Evolutionary conservation across 1,140 invertebrate genomes (phyloP).

Genomic region (Scylla paramamosain): DNA sequence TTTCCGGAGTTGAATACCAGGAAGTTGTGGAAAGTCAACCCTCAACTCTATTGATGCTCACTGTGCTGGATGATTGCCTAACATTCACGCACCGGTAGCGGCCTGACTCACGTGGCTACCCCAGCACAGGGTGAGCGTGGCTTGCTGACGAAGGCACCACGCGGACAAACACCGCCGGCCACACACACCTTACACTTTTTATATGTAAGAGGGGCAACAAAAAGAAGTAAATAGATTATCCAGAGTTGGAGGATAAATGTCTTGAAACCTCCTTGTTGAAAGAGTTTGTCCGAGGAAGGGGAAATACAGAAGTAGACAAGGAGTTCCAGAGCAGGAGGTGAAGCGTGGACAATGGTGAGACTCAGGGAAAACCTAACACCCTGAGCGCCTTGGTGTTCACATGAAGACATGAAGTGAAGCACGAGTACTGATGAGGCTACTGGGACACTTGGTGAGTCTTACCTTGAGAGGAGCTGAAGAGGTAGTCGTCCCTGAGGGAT

Average conservation of each 20-base stretch:
- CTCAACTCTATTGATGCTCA: not conserved
- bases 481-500: slow-evolving; percentile 76
- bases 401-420: no score
- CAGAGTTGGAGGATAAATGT: no score
- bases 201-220: no score
- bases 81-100: not conserved
- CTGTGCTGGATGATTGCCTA: not conserved
- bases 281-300: not conserved
- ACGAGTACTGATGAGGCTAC: no score
- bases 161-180: no score
- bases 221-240: no score
- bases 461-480: slow-evolving; percentile 76
- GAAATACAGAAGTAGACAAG: not conserved
- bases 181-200: no score
- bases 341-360: not conserved
- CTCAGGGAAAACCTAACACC: not conserved
- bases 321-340: not conserved
- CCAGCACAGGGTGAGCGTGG: not conserved
- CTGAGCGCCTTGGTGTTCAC: no score
- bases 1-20: slow-evolving; percentile 21
- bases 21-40: not conserved
- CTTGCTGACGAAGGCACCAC: no score
- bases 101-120: slow-evolving; percentile 26
- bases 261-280: no score
- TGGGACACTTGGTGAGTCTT: not conserved